A percentile compares a stretch with the other conserved stretches of the same genome.
Conservation (phyloP, 2,113 vertebrate species). For the Aegypius monachus region DNA sequence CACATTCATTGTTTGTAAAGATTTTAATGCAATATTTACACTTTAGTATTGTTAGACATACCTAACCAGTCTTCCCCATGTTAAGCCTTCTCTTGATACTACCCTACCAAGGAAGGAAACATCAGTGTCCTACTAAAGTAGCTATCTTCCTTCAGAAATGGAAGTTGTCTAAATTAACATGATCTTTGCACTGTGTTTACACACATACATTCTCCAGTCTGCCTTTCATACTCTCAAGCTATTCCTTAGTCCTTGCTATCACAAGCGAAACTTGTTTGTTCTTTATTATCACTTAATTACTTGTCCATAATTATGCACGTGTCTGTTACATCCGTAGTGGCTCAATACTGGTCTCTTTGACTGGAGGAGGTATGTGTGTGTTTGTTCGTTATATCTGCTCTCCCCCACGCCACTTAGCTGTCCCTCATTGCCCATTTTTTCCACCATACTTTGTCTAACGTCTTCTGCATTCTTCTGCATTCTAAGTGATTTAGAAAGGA, state of each 20-base stretch:
- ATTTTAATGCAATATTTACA: conserved; percentile 25
- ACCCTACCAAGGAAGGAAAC: not conserved
- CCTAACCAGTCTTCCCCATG: not conserved
- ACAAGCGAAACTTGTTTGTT: not conserved
- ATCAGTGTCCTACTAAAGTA: not conserved
- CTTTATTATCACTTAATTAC: not conserved
- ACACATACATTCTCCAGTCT: not conserved
- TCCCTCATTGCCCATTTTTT: not conserved
- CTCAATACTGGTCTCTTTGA: not conserved
- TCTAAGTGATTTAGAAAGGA: not conserved
- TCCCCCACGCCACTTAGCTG: not conserved
- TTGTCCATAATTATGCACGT: rapidly evolving
- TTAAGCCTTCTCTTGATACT: not conserved
- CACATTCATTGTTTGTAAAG: not conserved
- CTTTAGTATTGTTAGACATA: not conserved
- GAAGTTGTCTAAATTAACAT: not conserved
- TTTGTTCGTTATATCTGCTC: not conserved
- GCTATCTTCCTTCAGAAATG: not conserved
- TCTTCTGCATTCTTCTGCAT: not conserved
- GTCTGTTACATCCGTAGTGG: rapidly evolving
- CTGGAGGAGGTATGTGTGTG: not conserved
- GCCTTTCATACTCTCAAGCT: not conserved
- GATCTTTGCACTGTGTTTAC: not conserved
- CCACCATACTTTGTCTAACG: not conserved
- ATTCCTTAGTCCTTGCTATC: not conserved